A percentile compares a stretch with the other conserved stretches of the same genome.
Evolutionary conservation across 2,797 vertebrate species (phyloP).

Genomic region (Semaprochilodus insignis): DNA sequence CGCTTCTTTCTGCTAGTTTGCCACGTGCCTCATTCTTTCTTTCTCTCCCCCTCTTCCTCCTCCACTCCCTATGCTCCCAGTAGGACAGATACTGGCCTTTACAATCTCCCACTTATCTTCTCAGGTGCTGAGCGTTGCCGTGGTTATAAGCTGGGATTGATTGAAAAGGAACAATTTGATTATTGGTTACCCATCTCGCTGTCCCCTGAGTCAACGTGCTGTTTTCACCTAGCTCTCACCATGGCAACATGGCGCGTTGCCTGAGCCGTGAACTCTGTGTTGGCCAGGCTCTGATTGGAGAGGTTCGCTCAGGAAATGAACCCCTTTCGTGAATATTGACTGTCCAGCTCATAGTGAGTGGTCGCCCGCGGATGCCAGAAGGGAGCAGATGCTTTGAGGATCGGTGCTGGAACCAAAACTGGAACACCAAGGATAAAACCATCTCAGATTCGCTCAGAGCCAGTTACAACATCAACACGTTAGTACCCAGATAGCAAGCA

Average conservation of each 20-base stretch:
- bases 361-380: neutral
- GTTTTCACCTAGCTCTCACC: conserved; percentile 39
- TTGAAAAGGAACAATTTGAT: conserved; percentile 52
- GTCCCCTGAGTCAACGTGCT: conserved; percentile 29
- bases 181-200: conserved; percentile 48
- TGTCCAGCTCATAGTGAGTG: neutral
- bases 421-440: too few species aligned
- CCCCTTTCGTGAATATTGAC: neutral
- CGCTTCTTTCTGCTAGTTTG: neutral
- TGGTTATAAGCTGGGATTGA: conserved; percentile 44
- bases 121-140: conserved; percentile 31
- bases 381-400: neutral
- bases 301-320: neutral
- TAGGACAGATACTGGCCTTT: conserved; percentile 25
- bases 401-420: neutral
- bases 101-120: conserved; percentile 34
- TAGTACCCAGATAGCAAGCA: too few species aligned
- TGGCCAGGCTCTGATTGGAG: neutral
- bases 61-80: neutral
- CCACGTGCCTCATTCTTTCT: neutral
- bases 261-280: neutral
- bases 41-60: neutral
- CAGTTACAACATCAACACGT: too few species aligned
- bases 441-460: too few species aligned
- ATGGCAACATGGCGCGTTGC: conserved; percentile 40